These are phyloP conservation scores for Nycticryphes semicollaris DNA, from an alignment of 2,113 vertebrate species.

Conservation along the genomic window DNA sequence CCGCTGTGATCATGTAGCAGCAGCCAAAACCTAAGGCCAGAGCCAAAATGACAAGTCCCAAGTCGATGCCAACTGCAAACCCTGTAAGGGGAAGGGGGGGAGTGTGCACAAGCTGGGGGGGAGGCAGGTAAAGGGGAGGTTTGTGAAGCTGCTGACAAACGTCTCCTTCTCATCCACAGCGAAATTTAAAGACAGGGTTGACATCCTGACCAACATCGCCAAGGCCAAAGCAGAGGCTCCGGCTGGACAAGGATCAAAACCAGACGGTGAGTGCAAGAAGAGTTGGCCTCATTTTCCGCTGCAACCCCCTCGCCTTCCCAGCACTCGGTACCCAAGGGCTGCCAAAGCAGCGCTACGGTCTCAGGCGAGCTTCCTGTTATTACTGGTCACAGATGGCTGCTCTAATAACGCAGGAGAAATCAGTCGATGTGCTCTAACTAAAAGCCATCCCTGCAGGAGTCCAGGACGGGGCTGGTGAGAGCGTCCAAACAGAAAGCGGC, in stretches of 20 bases:
- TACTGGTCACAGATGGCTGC: not conserved
- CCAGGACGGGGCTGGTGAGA: not conserved
- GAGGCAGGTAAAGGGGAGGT: not conserved
- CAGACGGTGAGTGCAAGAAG: constrained; percentile 77
- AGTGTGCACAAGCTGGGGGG: fast-evolving
- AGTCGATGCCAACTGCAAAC: not conserved
- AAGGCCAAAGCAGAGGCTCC: constrained; percentile 68
- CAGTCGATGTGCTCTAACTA: fast-evolving
- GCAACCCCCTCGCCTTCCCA: not conserved
- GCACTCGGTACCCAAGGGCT: not conserved
- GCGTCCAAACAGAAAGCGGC: not conserved
- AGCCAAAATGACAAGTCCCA: not conserved
- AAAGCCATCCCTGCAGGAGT: not conserved
- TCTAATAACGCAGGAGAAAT: not conserved
- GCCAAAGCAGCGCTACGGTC: not conserved
- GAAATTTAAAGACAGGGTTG: constrained; percentile 86
- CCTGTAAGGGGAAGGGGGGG: not conserved
- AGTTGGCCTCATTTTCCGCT: not conserved
- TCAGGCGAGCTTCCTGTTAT: not conserved
- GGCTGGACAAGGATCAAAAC: constrained; percentile 69
- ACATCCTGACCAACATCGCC: constrained; percentile 80
- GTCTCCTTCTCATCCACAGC: constrained; percentile 74
- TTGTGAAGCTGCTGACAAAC: not conserved
- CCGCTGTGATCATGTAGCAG: not conserved
- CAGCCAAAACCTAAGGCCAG: not conserved